Base-by-base conservation (phyloP, 2,113 vertebrate genomes). In the Electrona antarctica region DNA sequence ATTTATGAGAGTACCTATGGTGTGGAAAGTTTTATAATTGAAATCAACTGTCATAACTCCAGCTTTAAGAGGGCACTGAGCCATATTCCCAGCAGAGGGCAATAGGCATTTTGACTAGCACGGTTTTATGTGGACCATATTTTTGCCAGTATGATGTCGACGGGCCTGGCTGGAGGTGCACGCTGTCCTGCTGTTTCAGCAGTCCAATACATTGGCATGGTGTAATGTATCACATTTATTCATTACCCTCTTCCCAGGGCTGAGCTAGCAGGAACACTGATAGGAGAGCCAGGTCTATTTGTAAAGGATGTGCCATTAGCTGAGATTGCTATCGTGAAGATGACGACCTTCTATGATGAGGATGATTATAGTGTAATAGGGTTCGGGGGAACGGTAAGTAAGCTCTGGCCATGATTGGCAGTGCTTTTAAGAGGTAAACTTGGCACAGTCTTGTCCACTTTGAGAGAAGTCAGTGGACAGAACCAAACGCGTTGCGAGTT, bases 171-270 rank as follows among this genome's bases (percentile, higher is more conserved):
- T 67, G 71, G 57, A 72, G 77, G 71, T 80, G 66, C 48, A 29
- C 8, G 28, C 48, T n/a, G 49, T 74, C 67, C 56, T 80, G 85
- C 75, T 88, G 81, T 15, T 67, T 85, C 78, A 83, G 88, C 82
- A 72, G 21, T 77, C 63, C 58, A 61, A 46, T 67, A 9, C 57
- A 11, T 60, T 49, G 75, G 61, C 70, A 46, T 7, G 46, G 28
- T 47, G 14, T 79, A 79, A 77, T 74, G 73, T 61, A 56, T 79
- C 65, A 67, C 73, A 76, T 83, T 78, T 85, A 88, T 87, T 75
- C 73, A 71, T 65, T 64, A 28, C 11, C 0, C 57, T 68, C 65
- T 50, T 69, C 68, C 65, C 28, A 59, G 28, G 77, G 85, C 83
- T 86, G 80, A 88, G 79, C 61, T 76, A 52, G 67, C 79, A 86